A percentile compares a stretch with the other conserved stretches of the same genome.
phyloP scores from a whole-genome alignment of 2,113 vertebrate genomes.

The Nothobranchius furzeri region DNA sequence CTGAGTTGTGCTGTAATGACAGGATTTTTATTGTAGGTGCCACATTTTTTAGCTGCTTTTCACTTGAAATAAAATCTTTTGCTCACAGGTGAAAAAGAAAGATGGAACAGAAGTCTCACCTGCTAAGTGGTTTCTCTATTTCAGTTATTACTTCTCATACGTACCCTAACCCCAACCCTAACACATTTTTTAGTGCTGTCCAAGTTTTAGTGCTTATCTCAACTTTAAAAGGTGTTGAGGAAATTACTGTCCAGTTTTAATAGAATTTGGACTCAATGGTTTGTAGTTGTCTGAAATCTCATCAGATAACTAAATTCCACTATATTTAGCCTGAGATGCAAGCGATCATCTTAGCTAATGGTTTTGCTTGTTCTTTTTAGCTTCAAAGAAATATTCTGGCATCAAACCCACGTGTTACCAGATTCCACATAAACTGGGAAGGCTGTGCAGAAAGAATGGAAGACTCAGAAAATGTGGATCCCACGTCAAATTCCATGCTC shows the following conservation, averaged over 20 bases:
- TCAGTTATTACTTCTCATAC: no score
- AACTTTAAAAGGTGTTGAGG: not conserved
- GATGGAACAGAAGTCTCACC: not conserved
- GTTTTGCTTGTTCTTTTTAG: constrained; percentile 55
- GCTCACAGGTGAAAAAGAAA: constrained; percentile 4
- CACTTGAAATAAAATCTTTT: constrained; percentile 27
- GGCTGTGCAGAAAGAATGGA: constrained; percentile 84
- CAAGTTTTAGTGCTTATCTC: not conserved
- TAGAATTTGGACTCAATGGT: not conserved
- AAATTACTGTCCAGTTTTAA: not conserved
- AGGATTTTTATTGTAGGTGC: constrained; percentile 28
- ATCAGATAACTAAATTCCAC: not conserved
- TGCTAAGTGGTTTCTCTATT: not conserved
- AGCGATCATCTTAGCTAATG: no score
- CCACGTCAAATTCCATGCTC: constrained; percentile 80
- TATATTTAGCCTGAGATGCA: not conserved
- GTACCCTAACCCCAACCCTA: not conserved
- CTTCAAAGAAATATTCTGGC: constrained; percentile 92
- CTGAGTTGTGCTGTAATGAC: constrained; percentile 28
- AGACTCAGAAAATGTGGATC: constrained; percentile 87
- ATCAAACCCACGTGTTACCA: constrained; percentile 90
- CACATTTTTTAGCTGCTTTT: constrained; percentile 24
- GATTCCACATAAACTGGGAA: constrained; percentile 96
- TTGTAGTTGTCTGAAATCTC: not conserved
- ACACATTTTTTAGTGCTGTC: not conserved